Evolutionary conservation across 1,140 invertebrate species (phyloP), one percentile per base, ranked within the genome.

Genomic region (Drosophila oshimai): DNA sequence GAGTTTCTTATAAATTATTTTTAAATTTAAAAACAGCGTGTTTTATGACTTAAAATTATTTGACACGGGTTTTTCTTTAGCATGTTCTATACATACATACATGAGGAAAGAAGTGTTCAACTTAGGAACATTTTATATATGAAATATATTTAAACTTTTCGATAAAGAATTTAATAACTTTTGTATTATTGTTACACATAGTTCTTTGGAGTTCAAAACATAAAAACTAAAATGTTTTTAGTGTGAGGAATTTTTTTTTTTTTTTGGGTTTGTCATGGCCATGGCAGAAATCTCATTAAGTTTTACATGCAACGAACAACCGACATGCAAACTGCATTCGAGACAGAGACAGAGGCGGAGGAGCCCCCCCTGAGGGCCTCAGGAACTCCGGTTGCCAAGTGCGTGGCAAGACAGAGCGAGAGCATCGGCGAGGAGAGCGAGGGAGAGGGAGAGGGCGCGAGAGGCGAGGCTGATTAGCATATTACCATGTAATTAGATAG

Each of bases 401-500:
- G 74, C 67, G 74, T 78, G 74, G 75, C 60, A 49, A 45, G 64
- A 12, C 13, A 45, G 34, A 53, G 26, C 45, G 39, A 53, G 57
- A 67, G 29, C 22, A 13, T 13, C 6, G 12, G 64, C 3, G 15
- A 26, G 33, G 15, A 20, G 29, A 24, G 61, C 13, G 46, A 17
- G 58, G 9, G 28, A 10, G 28, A 31, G 26, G 18, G 33, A 33
- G 54, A 6, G 12, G 3, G 50, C 7, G 34, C 6, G 33, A 55
- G 28, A 26, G 61, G 45, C 53, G 34, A 39, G 62, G 54, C 79
- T 84, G 71, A 65, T 84, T 84, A 87, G 75, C 79, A 84, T 87
- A 87, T 75, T 80, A 54, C 54, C 70, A 47, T 64, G 49, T 87
- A 87, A 84, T 84, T 84, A 81, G 65, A 81, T 81, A 71, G 77